Percentiles rank a stretch among this genome's conserved stretches.
Conservation (phyloP, 2,888 invertebrate genomes). For the Chymomyza procnemis region DNA sequence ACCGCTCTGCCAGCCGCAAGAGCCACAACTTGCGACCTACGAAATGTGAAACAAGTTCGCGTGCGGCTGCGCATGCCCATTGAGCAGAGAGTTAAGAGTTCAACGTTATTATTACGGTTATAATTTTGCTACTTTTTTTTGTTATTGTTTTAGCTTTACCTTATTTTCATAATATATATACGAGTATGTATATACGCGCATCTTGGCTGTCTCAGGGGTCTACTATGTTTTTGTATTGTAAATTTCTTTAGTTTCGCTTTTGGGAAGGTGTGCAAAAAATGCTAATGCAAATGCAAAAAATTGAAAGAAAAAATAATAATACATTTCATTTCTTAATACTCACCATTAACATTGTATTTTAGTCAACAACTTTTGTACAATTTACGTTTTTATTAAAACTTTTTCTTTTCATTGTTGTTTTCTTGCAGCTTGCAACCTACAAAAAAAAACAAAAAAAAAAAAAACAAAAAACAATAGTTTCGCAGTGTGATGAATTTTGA, state of each 20-base stretch:
- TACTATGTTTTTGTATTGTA: too few species aligned
- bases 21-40: too few species aligned
- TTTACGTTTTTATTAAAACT: constrained; percentile 1
- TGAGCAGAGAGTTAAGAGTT: constrained; percentile 36
- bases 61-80: constrained; percentile 39
- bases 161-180: too few species aligned
- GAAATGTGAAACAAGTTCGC: not conserved
- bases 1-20: not conserved
- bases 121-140: constrained; percentile 10
- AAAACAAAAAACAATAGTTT: not conserved
- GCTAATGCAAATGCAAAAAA: constrained; percentile 9
- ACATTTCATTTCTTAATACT: not conserved
- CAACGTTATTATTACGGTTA: constrained; percentile 25
- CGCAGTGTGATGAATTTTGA: constrained; percentile 14
- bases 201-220: too few species aligned
- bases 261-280: constrained; percentile 33
- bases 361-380: too few species aligned
- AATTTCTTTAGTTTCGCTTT: too few species aligned
- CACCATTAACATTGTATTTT: not conserved
- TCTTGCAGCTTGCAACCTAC: not conserved
- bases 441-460: too few species aligned
- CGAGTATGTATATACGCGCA: too few species aligned
- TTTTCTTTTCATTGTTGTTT: constrained; percentile 48
- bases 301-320: too few species aligned
- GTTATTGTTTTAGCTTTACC: not conserved